Evolutionary conservation across 2,797 vertebrate species (phyloP), one percentile per base, ranked within the genome.

Genomic region (Pangasius sanitwongsei): DNA sequence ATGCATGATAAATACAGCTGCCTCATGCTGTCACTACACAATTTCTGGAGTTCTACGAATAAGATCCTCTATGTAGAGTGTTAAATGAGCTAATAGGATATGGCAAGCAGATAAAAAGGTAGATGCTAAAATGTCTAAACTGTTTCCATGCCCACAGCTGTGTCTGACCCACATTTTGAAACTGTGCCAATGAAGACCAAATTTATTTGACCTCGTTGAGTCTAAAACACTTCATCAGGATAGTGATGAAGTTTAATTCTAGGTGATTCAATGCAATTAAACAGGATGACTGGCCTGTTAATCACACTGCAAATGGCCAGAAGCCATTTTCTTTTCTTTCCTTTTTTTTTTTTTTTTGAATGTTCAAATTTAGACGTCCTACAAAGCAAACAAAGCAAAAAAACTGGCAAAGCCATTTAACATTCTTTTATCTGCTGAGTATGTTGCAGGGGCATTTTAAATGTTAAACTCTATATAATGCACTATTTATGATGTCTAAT

Each of bases 81-180:
- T 57, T 85, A 84, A 82, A 77, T 83, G 86, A 85, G 77, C n/a
- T 74, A 70, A 70, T 63, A 34, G 84, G 67, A 86, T 86, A 50
- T 67, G 85, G 44, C 63, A 86, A 81, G 59, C 61, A 87, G 78
- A 83, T 16, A 44, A 44, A 63, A 65, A 48, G 15, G 37, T 44
- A 20, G 25, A 88, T 85, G 85, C 87, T 86, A 31, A 86, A 89
- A 87, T 81, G 20, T 78, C 53, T 86, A 90, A 90, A 85, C 78
- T 85, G 83, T 81, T 87, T 88, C 41, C 41, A 65, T 87, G 87
- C 87, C 84, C 23, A 84, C 86, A 91, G 91, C 90, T 89, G 88
- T 89, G 89, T 89, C 90, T 92, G 91, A 91, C 91, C 90, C 89
- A 89, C 67, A 90, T 91, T 70, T 86, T 89, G 89, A 89, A 85